Evolutionary conservation across 2,797 vertebrate species (phyloP).

Genomic region (Tinamus major): DNA sequence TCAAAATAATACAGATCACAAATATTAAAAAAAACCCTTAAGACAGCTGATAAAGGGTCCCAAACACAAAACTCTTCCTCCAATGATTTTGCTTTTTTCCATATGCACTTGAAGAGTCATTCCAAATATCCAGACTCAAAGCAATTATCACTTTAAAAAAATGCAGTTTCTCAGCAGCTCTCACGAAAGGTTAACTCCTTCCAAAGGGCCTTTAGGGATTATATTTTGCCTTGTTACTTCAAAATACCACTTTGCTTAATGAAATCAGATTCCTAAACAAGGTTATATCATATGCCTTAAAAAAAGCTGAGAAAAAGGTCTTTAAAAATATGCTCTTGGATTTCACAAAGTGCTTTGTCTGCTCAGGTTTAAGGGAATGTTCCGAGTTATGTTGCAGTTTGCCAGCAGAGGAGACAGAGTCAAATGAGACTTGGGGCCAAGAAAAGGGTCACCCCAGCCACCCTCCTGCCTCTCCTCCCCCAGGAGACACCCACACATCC

Average conservation of each 20-base stretch:
- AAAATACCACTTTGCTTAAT: not conserved
- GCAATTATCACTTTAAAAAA: not conserved
- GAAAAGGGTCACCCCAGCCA: not conserved
- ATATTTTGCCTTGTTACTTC: not conserved
- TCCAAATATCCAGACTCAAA: not conserved
- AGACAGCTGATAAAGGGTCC: not conserved
- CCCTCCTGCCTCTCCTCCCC: not conserved
- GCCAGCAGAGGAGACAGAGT: not conserved
- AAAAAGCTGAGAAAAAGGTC: not conserved
- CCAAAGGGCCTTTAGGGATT: not conserved
- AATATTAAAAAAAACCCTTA: not conserved
- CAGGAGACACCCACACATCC: not conserved
- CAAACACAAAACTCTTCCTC: not conserved
- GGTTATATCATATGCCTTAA: not conserved
- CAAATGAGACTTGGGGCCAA: not conserved
- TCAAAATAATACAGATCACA: not conserved
- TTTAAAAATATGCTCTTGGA: constrained; percentile 15
- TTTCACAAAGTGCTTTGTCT: not conserved
- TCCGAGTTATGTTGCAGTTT: not conserved
- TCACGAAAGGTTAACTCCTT: not conserved
- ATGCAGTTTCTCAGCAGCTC: not conserved
- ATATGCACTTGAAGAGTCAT: not conserved
- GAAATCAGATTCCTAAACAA: not conserved
- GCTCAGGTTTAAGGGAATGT: not conserved
- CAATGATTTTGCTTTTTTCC: not conserved